Evolutionary conservation across 2,888 invertebrate genomes (phyloP), one percentile per base, ranked within the genome.

Genomic region (Watsonalla cultraria): DNA sequence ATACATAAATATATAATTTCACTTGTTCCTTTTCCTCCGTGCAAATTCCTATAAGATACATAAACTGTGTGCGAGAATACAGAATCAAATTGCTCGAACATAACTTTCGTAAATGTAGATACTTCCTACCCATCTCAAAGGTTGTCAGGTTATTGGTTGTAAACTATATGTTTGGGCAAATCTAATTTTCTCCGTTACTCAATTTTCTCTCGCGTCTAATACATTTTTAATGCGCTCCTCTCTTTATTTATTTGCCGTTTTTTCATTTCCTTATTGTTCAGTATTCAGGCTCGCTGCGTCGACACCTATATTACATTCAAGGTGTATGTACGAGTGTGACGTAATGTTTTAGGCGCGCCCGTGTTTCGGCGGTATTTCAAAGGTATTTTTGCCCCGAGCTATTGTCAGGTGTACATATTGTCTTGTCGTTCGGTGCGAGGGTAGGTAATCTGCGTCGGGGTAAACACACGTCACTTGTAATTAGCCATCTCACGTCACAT

Each of bases 381-480:
- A 58, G 51, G 42, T 56, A 51, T 61, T 66, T 63, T 55, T 11
- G 53, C 49, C 51, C 49, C 45, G 50, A 37, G 55, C 51, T 51
- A 49, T 56, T 68, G 62, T 60, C 55, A 51, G 54, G 51, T 58
- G 62, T 58, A 56, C 63, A 66, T 65, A 65, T 73, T 72, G 68
- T 71, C 55, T 66, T 54, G 47, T 47, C 64, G 61, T 61, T 67
- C 71, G 68, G 72, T 70, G 58, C 56, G 52, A 55, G 51, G 66
- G 65, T 70, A 76, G 78, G 76, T 78, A 76, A 78, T 76, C 71
- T 68, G 64, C 66, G 69, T 59, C 66, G 56, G 66, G 66, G 68
- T 67, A 73, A 72, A 77, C 73, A 73, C 71, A 74, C 68, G 66
- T 66, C 67, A 70, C 66, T 68, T 68, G 79, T 80, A 80, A 82